These are phyloP conservation scores for Maniola jurtina DNA, from an alignment of 1,140 invertebrate species.

Conservation along the genomic window DNA sequence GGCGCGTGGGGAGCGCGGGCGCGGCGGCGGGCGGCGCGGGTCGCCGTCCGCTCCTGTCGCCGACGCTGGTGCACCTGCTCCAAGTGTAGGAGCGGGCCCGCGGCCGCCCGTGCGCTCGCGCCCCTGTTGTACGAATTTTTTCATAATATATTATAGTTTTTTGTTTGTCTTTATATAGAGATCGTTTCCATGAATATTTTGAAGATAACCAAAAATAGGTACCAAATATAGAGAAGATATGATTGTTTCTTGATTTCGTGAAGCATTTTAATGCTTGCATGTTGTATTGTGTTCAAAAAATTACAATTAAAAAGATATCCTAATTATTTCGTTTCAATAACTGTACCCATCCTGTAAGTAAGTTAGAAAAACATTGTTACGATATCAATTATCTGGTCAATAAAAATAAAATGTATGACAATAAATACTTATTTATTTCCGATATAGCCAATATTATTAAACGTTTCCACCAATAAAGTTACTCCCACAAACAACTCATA, in stretches of 20 bases:
- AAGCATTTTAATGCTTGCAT: constrained; percentile 78
- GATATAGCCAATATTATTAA: constrained; percentile 19
- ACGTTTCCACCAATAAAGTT: constrained; percentile 2
- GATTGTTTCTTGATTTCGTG: constrained; percentile 76
- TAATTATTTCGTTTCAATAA: constrained; percentile 46
- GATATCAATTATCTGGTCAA: constrained; percentile 38
- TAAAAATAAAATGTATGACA: constrained; percentile 37
- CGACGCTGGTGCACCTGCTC: constrained; percentile 38
- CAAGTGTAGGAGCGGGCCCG: constrained; percentile 43
- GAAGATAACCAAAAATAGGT: constrained; percentile 77
- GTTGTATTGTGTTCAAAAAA: constrained; percentile 80
- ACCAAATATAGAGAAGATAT: constrained; percentile 76
- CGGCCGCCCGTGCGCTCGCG: constrained; percentile 48
- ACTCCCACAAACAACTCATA: not conserved
- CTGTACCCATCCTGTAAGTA: constrained; percentile 30
- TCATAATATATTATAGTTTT: constrained; percentile 76
- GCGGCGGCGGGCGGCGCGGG: constrained; percentile 26
- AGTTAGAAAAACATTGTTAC: constrained; percentile 33
- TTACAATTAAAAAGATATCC: constrained; percentile 74
- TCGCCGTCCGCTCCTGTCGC: constrained; percentile 12
- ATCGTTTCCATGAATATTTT: constrained; percentile 73
- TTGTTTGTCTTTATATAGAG: constrained; percentile 75
- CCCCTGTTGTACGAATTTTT: constrained; percentile 72
- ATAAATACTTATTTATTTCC: constrained; percentile 35
- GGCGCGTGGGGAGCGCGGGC: constrained; percentile 26